Evolutionary conservation across 2,113 vertebrate species (phyloP).

Genomic region (Callionymus lyra): DNA sequence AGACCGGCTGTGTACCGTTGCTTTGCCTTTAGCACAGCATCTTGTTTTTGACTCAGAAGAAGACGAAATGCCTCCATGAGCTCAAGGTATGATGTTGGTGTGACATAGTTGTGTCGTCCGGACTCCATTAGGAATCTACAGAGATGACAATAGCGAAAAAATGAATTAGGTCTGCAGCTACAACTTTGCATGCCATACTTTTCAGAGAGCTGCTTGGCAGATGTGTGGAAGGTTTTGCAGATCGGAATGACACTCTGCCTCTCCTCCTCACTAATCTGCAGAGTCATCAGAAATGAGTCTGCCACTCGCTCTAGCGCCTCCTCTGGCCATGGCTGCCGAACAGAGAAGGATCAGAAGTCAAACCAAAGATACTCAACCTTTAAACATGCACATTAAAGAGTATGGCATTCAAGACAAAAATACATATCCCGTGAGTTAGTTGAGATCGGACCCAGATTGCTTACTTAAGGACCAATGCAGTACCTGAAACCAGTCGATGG

Average conservation of each 20-base stretch:
- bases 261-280: constrained; percentile 78
- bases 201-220: constrained; percentile 75
- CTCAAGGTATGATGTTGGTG: constrained; percentile 92
- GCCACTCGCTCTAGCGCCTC: constrained; percentile 93
- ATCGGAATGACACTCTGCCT: constrained; percentile 76
- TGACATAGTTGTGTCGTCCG: constrained; percentile 89
- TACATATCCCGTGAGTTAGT: too few relatives aligned
- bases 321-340: constrained; percentile 85
- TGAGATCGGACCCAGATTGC: too few relatives aligned
- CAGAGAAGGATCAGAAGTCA: neutral
- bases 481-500: constrained; percentile 98
- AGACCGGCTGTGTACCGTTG: constrained; percentile 84
- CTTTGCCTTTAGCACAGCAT: constrained; percentile 84
- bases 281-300: constrained; percentile 79
- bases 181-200: constrained; percentile 54
- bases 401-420: too few relatives aligned
- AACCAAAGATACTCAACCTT: too few relatives aligned
- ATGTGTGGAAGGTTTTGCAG: constrained; percentile 94
- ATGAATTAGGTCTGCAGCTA: neutral
- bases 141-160: constrained; percentile 3
- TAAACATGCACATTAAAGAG: too few relatives aligned
- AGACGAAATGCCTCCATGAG: constrained; percentile 84
- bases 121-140: constrained; percentile 77
- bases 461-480: neutral
- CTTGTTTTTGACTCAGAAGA: constrained; percentile 80